phyloP scores from a whole-genome alignment of 2,113 vertebrate species.

The Gobio gobio region DNA sequence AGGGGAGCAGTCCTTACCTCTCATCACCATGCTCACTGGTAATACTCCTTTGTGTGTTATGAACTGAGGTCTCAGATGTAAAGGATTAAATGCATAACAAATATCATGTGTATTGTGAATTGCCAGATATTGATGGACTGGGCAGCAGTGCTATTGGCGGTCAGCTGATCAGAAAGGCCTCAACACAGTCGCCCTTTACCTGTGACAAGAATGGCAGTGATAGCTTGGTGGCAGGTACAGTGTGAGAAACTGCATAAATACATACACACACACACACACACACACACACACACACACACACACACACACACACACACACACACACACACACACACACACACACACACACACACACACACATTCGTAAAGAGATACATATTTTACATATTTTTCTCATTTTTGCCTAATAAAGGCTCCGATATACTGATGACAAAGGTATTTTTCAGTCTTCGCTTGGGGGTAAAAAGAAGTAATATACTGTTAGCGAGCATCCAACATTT shows the following conservation, averaged over 20 bases:
- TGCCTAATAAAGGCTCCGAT: too few relatives aligned
- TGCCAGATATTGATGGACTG: slow-evolving; percentile 91
- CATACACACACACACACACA: neutral
- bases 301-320: neutral
- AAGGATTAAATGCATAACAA: neutral
- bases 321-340: neutral
- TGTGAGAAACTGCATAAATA: neutral
- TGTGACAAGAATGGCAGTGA: slow-evolving; percentile 80
- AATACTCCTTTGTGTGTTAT: slow-evolving; percentile 40
- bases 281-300: neutral
- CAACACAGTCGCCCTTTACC: slow-evolving; percentile 81
- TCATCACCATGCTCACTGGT: slow-evolving; percentile 94
- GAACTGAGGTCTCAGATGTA: neutral
- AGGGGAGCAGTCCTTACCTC: slow-evolving; percentile 84
- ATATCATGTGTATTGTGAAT: neutral
- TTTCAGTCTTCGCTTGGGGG: too few relatives aligned
- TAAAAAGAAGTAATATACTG: too few relatives aligned
- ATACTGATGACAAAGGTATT: too few relatives aligned
- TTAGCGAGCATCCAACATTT: too few relatives aligned
- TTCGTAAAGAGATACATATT: neutral
- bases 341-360: neutral
- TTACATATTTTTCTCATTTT: too few relatives aligned
- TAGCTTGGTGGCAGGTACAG: slow-evolving; percentile 83
- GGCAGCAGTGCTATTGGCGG: slow-evolving; percentile 93
- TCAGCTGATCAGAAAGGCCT: slow-evolving; percentile 85